Percentiles rank a stretch among this genome's conserved stretches.
These are phyloP conservation scores for Dipodomys ordii DNA, from an alignment of 2,113 vertebrate genomes.

Conservation along the genomic window DNA sequence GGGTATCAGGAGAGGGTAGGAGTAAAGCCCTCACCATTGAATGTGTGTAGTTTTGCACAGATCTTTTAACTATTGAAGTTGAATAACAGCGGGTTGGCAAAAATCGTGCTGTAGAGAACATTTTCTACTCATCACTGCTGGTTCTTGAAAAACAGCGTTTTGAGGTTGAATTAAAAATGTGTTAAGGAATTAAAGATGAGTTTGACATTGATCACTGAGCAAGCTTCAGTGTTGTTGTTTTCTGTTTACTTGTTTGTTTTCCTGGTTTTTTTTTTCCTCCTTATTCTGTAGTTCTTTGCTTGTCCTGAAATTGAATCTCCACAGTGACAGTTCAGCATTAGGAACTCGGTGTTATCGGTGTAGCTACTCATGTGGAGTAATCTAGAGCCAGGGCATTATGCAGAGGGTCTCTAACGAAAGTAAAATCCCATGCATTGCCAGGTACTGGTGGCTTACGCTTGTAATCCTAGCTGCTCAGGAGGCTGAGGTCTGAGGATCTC, in stretches of 20 bases:
- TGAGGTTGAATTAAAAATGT: not conserved
- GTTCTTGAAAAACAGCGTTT: not conserved
- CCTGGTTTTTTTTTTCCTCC: too few relatives aligned
- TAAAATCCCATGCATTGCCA: too few relatives aligned
- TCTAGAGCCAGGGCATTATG: rapidly evolving
- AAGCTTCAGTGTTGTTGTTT: not conserved
- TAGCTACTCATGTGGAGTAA: not conserved
- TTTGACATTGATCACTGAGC: not conserved
- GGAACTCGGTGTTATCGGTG: not conserved
- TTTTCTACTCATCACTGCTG: not conserved
- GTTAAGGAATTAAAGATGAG: not conserved
- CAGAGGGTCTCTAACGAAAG: not conserved
- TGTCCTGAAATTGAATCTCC: too few relatives aligned
- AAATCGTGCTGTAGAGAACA: not conserved
- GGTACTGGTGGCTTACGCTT: too few relatives aligned
- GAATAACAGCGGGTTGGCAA: not conserved
- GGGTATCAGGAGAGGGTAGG: too few relatives aligned
- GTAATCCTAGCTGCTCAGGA: too few relatives aligned
- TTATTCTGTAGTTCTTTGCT: not conserved
- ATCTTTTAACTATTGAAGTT: not conserved
- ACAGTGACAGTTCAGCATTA: rapidly evolving
- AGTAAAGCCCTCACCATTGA: not conserved
- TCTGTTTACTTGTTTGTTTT: not conserved
- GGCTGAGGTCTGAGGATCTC: too few relatives aligned
- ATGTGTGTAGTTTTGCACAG: too few relatives aligned